Evolutionary conservation across 1,140 invertebrate species (phyloP), one percentile per base, ranked within the genome.

Genomic region (Heliconius nattereri): DNA sequence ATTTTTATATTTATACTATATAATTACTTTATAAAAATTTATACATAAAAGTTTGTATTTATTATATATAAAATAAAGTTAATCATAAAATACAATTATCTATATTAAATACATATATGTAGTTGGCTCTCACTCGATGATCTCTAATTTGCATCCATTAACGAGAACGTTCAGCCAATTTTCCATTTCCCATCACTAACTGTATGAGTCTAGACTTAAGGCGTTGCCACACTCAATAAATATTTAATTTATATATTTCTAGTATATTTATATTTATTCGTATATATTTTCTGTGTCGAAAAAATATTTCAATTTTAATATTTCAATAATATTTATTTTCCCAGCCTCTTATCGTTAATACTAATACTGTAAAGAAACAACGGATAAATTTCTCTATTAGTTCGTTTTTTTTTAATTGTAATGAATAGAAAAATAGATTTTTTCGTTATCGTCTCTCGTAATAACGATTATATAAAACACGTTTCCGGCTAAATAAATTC

Each of bases 71-170:
- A 23, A n/a, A n/a, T 57, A 23, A 57, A 57, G 8, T 57, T 7
- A 57, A 23, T 57, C 54, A 57, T 11, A 7, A 57, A 57, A 57
- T 9, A 32, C 49, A 78, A 35, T 40, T 35, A 74, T 20, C 6
- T 73, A 72, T 75, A 79, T 26, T 73, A 74, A 60, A 71, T 19
- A 76, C 26, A 75, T 16, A 52, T 52, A 20, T 19, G 49, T 57
- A 66, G 73, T 72, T 49, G 73, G 45, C 76, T 76, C 73, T 78
- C 57, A 75, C 78, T 78, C 72, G 80, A 49, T 77, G 75, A 79
- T 76, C 78, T 82, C 78, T 82, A 82, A 82, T 82, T 82, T 82
- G 81, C 72, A 80, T 85, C 83, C 80, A 85, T 85, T 85, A 85
- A 80, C 84, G 75, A 78, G 80, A 80, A 79, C 80, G 78, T 81